Conservation (phyloP, 2,113 vertebrate species). For the Platysternon megacephalum region DNA sequence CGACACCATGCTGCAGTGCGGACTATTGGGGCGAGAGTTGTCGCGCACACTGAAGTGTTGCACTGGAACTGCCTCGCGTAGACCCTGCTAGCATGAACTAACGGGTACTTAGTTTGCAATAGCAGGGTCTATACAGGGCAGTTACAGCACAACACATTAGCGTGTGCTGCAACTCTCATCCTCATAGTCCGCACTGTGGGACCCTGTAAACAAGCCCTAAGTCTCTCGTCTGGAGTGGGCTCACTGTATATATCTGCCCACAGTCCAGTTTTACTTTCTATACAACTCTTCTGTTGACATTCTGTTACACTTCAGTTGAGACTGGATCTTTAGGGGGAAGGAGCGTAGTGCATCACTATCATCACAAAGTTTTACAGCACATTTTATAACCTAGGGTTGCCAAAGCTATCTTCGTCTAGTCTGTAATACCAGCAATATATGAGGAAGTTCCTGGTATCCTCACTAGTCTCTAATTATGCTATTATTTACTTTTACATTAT, state of each 20-base stretch:
- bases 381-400: constrained; percentile 23
- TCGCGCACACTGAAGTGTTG: background rate
- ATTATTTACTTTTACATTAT: constrained; percentile 42
- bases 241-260: fast-evolving
- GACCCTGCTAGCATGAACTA: background rate
- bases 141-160: background rate
- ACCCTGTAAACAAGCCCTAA: background rate
- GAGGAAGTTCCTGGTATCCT: constrained; percentile 28
- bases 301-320: background rate
- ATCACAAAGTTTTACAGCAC: constrained; percentile 48
- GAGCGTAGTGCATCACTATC: constrained; percentile 1
- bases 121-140: background rate
- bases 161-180: background rate
- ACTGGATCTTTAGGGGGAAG: background rate
- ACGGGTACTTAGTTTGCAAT: background rate
- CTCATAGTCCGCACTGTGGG: background rate
- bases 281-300: background rate
- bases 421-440: background rate
- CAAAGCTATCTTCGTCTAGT: constrained; percentile 48
- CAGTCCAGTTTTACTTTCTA: constrained; percentile 7
- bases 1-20: background rate
- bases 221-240: background rate
- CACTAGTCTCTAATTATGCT: constrained; percentile 70
- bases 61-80: background rate
- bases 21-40: background rate